These are phyloP conservation scores for Crocuta crocuta DNA, from an alignment of 2,113 vertebrate species.

Conservation along the genomic window DNA sequence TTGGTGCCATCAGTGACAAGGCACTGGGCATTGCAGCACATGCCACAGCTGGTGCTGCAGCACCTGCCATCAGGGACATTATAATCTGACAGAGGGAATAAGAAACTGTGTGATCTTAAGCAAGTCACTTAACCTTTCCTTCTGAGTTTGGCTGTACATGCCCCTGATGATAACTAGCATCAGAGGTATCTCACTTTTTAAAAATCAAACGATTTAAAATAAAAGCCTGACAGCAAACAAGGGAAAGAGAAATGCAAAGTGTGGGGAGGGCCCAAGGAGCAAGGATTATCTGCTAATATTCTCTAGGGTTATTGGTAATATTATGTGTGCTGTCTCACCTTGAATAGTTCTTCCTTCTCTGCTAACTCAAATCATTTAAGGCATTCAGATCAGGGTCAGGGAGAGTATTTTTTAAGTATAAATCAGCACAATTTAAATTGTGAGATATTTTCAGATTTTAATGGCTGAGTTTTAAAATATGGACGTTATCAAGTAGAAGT, in stretches of 20 bases:
- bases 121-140: neutral
- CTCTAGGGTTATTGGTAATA: neutral
- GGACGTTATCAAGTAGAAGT: neutral
- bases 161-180: neutral
- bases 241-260: neutral
- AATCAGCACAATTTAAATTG: conserved; percentile 12
- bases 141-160: neutral
- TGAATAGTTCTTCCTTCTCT: neutral
- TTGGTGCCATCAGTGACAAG: neutral
- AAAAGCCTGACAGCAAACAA: neutral
- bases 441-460: conserved; percentile 12
- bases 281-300: neutral
- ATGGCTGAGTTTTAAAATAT: neutral
- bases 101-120: neutral
- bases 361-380: neutral
- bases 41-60: neutral
- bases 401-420: neutral
- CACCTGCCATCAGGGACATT: neutral
- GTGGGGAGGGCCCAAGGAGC: neutral
- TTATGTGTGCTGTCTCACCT: neutral
- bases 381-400: neutral
- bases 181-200: neutral
- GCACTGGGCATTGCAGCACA: fast-evolving
- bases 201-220: neutral
- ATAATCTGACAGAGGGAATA: neutral